Percentiles rank a stretch among this genome's conserved stretches.
These are phyloP conservation scores for Sebastes hubbsi DNA, from an alignment of 2,797 vertebrate species.

Conservation along the genomic window DNA sequence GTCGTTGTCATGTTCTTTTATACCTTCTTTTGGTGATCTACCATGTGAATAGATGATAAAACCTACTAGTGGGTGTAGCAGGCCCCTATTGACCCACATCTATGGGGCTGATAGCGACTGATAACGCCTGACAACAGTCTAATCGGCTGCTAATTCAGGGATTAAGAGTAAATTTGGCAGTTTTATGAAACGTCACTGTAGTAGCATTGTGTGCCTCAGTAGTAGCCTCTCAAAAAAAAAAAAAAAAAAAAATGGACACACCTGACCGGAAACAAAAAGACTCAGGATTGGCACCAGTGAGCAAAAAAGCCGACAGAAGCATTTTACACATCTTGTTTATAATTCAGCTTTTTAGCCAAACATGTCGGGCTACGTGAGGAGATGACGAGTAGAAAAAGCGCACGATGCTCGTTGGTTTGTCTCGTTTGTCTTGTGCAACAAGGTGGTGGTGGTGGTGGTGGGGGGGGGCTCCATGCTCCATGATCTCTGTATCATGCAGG, in stretches of 20 bases:
- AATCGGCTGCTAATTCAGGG: neutral
- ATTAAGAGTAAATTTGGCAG: slow-evolving; percentile 58
- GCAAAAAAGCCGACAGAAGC: slow-evolving; percentile 49
- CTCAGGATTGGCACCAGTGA: slow-evolving; percentile 63
- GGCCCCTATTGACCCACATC: too few species aligned
- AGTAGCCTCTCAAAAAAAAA: neutral
- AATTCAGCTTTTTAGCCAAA: slow-evolving; percentile 47
- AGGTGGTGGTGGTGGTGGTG: neutral
- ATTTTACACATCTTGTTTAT: slow-evolving; percentile 37
- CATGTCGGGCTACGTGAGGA: slow-evolving; percentile 33
- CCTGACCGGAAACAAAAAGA: slow-evolving; percentile 29
- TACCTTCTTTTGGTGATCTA: too few species aligned
- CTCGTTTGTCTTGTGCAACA: slow-evolving; percentile 38
- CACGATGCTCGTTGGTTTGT: slow-evolving; percentile 44
- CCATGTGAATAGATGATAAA: too few species aligned
- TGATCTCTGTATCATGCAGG: slow-evolving; percentile 66
- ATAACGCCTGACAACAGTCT: too few species aligned
- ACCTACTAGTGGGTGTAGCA: too few species aligned
- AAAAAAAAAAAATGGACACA: slow-evolving; percentile 10
- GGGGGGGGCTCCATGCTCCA: slow-evolving; percentile 49
- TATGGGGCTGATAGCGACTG: too few species aligned
- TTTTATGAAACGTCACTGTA: slow-evolving; percentile 27
- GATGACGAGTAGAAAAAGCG: slow-evolving; percentile 44
- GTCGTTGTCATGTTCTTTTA: too few species aligned
- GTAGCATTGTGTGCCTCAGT: slow-evolving; percentile 21